These are phyloP conservation scores for Solenodon paradoxus DNA, from an alignment of 2,113 vertebrate species.

Conservation along the genomic window DNA sequence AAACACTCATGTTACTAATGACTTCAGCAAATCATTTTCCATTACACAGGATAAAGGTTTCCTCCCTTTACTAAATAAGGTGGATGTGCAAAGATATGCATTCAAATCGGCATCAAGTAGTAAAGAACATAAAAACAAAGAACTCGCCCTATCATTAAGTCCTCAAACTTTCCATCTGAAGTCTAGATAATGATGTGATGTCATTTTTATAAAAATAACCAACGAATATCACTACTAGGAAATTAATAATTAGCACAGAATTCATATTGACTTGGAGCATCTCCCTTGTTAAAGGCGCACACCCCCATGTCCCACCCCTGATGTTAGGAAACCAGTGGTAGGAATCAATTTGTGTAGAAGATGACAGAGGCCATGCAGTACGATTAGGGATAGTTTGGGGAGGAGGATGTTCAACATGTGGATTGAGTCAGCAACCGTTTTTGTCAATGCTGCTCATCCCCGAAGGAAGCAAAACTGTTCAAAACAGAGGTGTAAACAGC, in stretches of 20 bases:
- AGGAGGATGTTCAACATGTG: neutral
- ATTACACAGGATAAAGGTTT: neutral
- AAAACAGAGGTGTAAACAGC: neutral
- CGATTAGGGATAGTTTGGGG: neutral
- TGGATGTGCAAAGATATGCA: neutral
- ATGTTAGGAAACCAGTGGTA: neutral
- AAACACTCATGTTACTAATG: too few species aligned
- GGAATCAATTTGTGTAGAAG: constrained; percentile 21
- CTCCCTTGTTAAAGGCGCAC: neutral
- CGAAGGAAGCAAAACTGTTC: neutral
- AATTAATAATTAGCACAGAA: constrained; percentile 62
- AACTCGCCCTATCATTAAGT: constrained; percentile 27
- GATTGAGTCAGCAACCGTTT: neutral
- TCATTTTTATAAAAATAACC: constrained; percentile 69
- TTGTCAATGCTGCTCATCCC: neutral
- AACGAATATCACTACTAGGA: constrained; percentile 53
- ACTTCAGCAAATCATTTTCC: neutral
- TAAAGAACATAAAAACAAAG: constrained; percentile 44
- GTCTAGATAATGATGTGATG: constrained; percentile 40
- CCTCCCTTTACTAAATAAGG: neutral
- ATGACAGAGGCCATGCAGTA: neutral
- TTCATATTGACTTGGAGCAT: constrained; percentile 34
- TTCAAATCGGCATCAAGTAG: constrained; percentile 38
- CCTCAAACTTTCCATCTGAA: constrained; percentile 41
- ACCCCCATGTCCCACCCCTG: accelerated